phyloP scores from a whole-genome alignment of 2,888 invertebrate genomes.

The Omphaloscelis lunosa region DNA sequence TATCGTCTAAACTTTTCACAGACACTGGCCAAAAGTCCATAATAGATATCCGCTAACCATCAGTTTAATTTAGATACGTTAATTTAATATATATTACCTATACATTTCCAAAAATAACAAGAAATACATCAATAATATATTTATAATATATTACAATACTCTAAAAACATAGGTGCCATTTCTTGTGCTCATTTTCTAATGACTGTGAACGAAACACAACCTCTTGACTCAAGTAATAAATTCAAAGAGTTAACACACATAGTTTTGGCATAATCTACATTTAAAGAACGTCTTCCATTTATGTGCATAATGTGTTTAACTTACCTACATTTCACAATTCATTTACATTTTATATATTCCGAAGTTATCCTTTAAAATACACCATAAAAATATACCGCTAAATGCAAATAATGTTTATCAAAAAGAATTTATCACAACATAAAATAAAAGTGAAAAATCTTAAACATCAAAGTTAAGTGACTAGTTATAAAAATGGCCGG shows the following conservation, averaged over 20 bases:
- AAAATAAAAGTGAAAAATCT: constrained; percentile 67
- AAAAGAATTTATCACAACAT: constrained; percentile 71
- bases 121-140: constrained; percentile 40
- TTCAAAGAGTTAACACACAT: constrained; percentile 64
- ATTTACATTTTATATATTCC: constrained; percentile 72
- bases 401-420: constrained; percentile 72
- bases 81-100: constrained; percentile 41
- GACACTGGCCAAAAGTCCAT: constrained; percentile 17
- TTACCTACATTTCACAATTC: constrained; percentile 69
- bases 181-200: constrained; percentile 71
- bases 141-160: constrained; percentile 50
- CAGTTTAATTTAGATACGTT: constrained; percentile 57
- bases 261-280: constrained; percentile 65
- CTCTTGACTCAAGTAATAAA: constrained; percentile 66
- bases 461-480: constrained; percentile 72
- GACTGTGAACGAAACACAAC: constrained; percentile 65
- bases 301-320: constrained; percentile 65
- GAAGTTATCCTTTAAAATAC: constrained; percentile 55
- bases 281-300: constrained; percentile 65
- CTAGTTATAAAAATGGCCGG: constrained; percentile 77
- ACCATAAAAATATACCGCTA: constrained; percentile 69
- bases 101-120: constrained; percentile 48
- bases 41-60: constrained; percentile 34
- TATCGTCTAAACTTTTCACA: constrained; percentile 10
- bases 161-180: constrained; percentile 60